Conservation (phyloP, 2,113 vertebrate genomes). For the Tylochromis polylepis region DNA sequence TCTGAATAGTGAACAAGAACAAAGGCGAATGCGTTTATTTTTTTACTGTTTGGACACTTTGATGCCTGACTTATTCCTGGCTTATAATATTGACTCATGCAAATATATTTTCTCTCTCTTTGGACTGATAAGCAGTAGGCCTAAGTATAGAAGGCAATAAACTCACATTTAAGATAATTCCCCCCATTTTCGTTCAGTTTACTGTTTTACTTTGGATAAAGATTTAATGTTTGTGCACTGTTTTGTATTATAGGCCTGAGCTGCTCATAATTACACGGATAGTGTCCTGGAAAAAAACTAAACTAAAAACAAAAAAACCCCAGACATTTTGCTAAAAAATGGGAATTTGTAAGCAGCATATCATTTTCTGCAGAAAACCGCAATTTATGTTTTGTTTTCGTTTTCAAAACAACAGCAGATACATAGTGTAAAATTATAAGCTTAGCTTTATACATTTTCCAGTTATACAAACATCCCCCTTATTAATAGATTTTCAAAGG, state of each 20-base stretch:
- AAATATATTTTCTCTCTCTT: neutral
- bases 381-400: neutral
- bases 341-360: neutral
- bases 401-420: neutral
- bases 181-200: neutral
- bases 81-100: neutral
- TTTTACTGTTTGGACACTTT: neutral
- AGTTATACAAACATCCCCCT: neutral
- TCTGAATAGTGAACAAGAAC: neutral
- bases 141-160: neutral
- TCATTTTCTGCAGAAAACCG: neutral
- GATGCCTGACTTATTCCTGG: neutral
- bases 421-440: neutral
- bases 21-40: conserved; percentile 19
- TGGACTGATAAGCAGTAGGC: neutral
- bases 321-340: neutral
- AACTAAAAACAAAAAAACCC: neutral
- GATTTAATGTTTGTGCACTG: neutral
- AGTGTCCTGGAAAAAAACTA: neutral
- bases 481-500: neutral
- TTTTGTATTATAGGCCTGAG: neutral
- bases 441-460: neutral
- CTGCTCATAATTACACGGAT: neutral
- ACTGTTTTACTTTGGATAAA: neutral
- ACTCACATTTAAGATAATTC: neutral